A percentile compares a stretch with the other conserved stretches of the same genome.
Evolutionary conservation across 2,797 vertebrate species (phyloP).

Genomic region (Crenichthys baileyi): DNA sequence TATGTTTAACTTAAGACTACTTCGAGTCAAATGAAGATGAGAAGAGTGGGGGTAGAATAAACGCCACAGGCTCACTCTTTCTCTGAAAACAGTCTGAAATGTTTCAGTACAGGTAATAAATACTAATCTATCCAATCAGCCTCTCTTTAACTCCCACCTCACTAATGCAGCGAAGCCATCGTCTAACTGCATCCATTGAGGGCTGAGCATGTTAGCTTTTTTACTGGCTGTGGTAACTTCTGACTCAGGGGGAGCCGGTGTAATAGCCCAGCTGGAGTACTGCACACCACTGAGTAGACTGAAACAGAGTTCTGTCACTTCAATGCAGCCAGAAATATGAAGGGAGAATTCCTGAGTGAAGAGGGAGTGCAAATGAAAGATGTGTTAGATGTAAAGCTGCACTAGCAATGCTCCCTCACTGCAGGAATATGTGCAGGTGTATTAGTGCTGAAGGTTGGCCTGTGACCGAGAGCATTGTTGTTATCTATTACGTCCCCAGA

Average conservation of each 20-base stretch:
- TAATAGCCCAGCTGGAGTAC: slow-evolving; percentile 71
- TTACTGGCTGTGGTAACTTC: slow-evolving; percentile 51
- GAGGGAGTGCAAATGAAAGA: slow-evolving; percentile 57
- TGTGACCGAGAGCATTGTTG: slow-evolving; percentile 23
- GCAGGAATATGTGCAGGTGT: slow-evolving; percentile 28
- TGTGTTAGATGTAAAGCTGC: slow-evolving; percentile 51
- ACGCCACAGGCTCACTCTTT: not conserved
- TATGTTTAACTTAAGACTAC: slow-evolving; percentile 37
- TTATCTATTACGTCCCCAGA: slow-evolving; percentile 24
- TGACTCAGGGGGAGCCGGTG: slow-evolving; percentile 63
- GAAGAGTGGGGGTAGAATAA: slow-evolving; percentile 14
- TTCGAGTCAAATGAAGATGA: slow-evolving; percentile 42
- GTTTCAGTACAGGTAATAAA: slow-evolving; percentile 45
- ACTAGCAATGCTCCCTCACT: slow-evolving; percentile 22
- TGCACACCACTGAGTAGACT: slow-evolving; percentile 51
- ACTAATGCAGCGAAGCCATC: slow-evolving; percentile 41
- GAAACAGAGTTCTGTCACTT: slow-evolving; percentile 67
- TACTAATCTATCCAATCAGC: slow-evolving; percentile 37
- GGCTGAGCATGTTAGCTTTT: slow-evolving; percentile 44
- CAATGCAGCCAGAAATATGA: slow-evolving; percentile 57
- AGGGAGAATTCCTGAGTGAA: slow-evolving; percentile 46
- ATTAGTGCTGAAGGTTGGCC: slow-evolving; percentile 27
- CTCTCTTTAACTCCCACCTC: slow-evolving; percentile 29
- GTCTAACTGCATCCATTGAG: slow-evolving; percentile 33
- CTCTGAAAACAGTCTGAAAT: slow-evolving; percentile 23